A percentile compares a stretch with the other conserved stretches of the same genome.
phyloP scores from a whole-genome alignment of 2,113 vertebrate genomes.

The Odocoileus hemionus region DNA sequence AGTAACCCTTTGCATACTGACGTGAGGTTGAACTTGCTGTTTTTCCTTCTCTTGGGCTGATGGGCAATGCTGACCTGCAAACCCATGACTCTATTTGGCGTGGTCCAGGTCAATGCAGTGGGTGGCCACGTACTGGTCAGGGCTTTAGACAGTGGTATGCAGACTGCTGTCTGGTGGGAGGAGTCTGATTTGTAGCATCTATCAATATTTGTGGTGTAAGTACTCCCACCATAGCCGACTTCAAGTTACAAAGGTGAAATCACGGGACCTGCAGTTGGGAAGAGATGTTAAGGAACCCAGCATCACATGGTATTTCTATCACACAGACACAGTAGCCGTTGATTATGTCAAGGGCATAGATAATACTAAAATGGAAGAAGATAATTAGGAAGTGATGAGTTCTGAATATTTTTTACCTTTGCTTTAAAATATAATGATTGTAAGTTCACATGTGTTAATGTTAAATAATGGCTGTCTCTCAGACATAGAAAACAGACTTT shows the following conservation, averaged over 20 bases:
- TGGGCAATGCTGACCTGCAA: neutral
- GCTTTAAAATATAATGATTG: neutral
- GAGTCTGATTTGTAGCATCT: neutral
- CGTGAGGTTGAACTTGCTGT: neutral
- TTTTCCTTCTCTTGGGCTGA: neutral
- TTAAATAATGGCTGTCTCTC: neutral
- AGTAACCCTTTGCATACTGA: neutral
- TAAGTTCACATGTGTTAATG: neutral
- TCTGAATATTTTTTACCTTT: neutral
- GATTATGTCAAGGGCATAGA: neutral
- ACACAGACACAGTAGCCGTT: neutral
- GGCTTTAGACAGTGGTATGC: neutral
- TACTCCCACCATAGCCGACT: neutral
- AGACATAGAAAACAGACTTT: neutral
- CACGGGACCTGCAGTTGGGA: neutral
- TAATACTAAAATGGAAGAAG: neutral
- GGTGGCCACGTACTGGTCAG: neutral
- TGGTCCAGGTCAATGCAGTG: neutral
- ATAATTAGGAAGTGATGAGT: neutral
- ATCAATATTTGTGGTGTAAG: neutral
- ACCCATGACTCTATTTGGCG: neutral
- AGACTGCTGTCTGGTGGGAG: neutral
- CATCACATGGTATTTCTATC: neutral
- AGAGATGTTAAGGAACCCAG: rapidly evolving
- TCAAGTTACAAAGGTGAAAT: neutral